Evolutionary conservation across 2,113 vertebrate species (phyloP), one percentile per base, ranked within the genome.

Genomic region (Bambusicola thoracicus): DNA sequence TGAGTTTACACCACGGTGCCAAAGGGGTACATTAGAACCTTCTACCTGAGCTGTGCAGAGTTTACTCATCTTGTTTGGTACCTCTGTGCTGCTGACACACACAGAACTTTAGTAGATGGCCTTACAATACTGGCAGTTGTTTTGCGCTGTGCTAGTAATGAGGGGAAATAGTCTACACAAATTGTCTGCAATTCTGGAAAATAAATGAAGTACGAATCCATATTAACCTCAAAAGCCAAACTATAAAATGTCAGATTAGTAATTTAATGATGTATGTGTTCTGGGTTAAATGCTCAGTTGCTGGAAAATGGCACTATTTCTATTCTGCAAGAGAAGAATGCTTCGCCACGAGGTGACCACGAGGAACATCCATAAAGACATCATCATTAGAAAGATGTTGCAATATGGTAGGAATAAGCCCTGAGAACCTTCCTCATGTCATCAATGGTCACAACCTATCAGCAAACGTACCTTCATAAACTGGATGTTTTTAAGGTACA

Each of bases 161-260:
- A 89, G 46, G 72, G 67, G 85, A 82, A 95, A 91, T 87, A 56
- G 84, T 77, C 94, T 74, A 89, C 44, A 84, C 84, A 91, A 93
- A 85, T 51, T 89, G 78, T 85, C 75, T 58, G 32, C 67, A 70
- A 89, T 84, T 87, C 84, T 93, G 84, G 59, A 96, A 95, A 96
- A 93, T 85, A 92, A 93, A 95, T 85, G 67, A 94, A 92, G 91
- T 87, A 93, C 66, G 87, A 95, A 95, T 85, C 87, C 79, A 81
- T 92, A 92, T 89, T 91, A 89, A 95, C 89, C 87, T 95, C 87
- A 96, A 95, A 95, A 95, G 90, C 83, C 88, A 93, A 96, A 81
- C 66, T 93, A 96, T 75, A 95, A 92, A 79, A 95, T 96, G 81
- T 90, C 92, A 96, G 86, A 44, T 84, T 90, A 93, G 90, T 79